Evolutionary conservation across 2,113 vertebrate species (phyloP).

Genomic region (Oceanites oceanicus): DNA sequence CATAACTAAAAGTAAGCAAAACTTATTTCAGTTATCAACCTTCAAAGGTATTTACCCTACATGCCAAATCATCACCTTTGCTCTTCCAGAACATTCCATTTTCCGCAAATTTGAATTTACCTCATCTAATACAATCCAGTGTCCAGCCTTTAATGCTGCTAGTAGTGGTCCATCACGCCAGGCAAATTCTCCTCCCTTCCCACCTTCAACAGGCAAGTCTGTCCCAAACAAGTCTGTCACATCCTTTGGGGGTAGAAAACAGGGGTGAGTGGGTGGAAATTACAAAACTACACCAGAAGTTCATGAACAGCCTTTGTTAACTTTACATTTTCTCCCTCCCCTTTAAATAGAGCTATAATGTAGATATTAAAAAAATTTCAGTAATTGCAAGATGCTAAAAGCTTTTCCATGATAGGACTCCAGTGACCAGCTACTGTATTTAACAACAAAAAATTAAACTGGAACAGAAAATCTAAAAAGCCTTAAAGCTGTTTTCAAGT

Average conservation of each 20-base stretch:
- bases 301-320: background rate
- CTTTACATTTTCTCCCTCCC: background rate
- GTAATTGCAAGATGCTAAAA: background rate
- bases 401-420: background rate
- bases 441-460: background rate
- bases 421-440: background rate
- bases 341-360: background rate
- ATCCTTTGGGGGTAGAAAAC: conserved; percentile 76
- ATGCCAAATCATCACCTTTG: background rate
- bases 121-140: conserved; percentile 97
- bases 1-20: background rate
- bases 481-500: background rate
- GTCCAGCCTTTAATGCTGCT: conserved; percentile 90
- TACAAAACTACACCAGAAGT: background rate
- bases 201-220: conserved; percentile 95
- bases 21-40: background rate
- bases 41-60: background rate
- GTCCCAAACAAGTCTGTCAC: conserved; percentile 96
- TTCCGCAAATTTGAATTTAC: conserved; percentile 62
- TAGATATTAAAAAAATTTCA: background rate
- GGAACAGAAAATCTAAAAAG: background rate
- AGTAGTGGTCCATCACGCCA: conserved; percentile 95
- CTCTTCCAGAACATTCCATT: background rate
- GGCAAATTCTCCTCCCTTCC: conserved; percentile 94
- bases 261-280: background rate